A percentile compares a stretch with the other conserved stretches of the same genome.
Conservation (phyloP, 1,140 invertebrate genomes). For the Polypedilum pembai region DNA sequence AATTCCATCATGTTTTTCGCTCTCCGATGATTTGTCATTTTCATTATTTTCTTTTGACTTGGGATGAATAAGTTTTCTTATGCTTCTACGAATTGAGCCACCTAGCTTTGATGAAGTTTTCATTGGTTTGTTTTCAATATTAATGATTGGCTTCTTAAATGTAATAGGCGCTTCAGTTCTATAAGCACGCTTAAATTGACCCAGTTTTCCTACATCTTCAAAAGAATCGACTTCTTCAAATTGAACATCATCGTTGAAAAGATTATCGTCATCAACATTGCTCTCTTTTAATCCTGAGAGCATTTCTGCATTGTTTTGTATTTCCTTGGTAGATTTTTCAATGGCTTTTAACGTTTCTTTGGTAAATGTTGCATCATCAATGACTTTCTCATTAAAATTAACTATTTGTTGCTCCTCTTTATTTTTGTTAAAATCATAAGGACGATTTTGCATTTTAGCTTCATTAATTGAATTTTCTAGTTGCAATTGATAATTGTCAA, state of each 20-base stretch:
- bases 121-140: conserved; percentile 32
- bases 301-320: background rate
- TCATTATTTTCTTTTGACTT: conserved; percentile 20
- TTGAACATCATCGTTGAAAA: conserved; percentile 35
- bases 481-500: conserved; percentile 42
- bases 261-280: background rate
- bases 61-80: conserved; percentile 39
- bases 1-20: background rate
- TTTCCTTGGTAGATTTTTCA: background rate
- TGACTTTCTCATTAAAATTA: background rate
- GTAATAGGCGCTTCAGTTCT: conserved; percentile 30
- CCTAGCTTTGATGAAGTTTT: conserved; percentile 33
- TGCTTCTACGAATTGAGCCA: conserved; percentile 39
- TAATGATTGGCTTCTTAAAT: conserved; percentile 33
- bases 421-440: conserved; percentile 20
- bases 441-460: conserved; percentile 37
- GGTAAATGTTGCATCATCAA: background rate
- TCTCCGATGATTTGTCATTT: conserved; percentile 28
- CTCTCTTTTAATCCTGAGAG: background rate
- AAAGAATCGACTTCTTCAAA: conserved; percentile 36
- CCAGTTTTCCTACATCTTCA: conserved; percentile 37
- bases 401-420: conserved; percentile 30
- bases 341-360: background rate
- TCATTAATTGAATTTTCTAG: conserved; percentile 44
- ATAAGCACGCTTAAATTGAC: conserved; percentile 40